phyloP scores from a whole-genome alignment of 2,888 invertebrate genomes.

The Kryphioiulus occultus region DNA sequence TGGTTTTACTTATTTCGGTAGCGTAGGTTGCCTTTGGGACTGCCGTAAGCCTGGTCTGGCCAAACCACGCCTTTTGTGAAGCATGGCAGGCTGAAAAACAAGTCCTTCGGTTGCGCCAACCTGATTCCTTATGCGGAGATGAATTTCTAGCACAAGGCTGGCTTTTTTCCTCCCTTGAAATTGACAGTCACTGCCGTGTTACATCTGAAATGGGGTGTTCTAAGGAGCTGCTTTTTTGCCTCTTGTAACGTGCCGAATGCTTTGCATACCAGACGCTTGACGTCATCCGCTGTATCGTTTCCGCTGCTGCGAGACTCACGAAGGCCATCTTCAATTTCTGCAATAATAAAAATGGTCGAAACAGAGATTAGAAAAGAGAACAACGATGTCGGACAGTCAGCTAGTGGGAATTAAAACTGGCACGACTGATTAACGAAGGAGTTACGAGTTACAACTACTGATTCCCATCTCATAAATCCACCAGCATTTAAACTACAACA shows the following conservation, averaged over 20 bases:
- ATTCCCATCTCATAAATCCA: too few relatives aligned
- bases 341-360: not conserved
- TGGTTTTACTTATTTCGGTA: not conserved
- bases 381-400: too few relatives aligned
- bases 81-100: not conserved
- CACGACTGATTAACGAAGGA: too few relatives aligned
- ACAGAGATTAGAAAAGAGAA: not conserved
- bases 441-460: too few relatives aligned
- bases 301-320: not conserved
- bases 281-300: not conserved
- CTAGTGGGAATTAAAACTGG: not conserved
- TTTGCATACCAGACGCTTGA: not conserved
- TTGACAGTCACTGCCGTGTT: constrained; percentile 14
- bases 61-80: constrained; percentile 1
- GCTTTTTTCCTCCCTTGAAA: not conserved
- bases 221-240: not conserved
- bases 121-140: constrained; percentile 32
- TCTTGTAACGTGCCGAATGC: not conserved
- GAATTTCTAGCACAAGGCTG: constrained; percentile 20
- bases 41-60: not conserved
- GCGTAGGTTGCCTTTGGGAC: not conserved
- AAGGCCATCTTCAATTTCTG: not conserved
- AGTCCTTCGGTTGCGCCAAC: not conserved
- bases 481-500: not conserved
- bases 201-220: constrained; percentile 28